Base-by-base conservation (phyloP, 37 sponge, comb jelly and placozoan species). In the Hormiphora californensis region DNA sequence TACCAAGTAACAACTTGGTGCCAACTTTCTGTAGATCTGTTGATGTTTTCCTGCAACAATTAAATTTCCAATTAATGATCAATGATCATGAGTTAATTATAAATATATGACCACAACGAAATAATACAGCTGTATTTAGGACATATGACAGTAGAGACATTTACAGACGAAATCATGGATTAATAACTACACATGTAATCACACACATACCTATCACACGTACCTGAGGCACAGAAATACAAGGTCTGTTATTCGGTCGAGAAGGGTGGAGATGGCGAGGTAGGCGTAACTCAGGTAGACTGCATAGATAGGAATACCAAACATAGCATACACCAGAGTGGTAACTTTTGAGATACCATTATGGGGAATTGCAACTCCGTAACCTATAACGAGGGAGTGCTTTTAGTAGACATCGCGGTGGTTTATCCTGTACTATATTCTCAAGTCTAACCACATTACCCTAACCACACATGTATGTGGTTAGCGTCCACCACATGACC, bases 241-340 rank as follows among this genome's bases (percentile, higher is more conserved):
- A 57, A 57, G 61, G n/a, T 57, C 3, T 5, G 17, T 28, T 28
- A 57, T 5, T 4, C 30, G 30, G n/a, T 57, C 23, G 30, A 57
- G 27, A 15, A 15, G 30, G n/a, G 7, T 57, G 27, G 61, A 57
- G 7, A 57, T 57, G n/a, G 61, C 61, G 3, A 57, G n/a, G 61
- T 57, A 57, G n/a, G 61, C 61, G 61, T 57, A 57, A 30, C 61
- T 57, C 30, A 57, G 61, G 61, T 57, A 57, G n/a, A 57, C 61
- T 15, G 61, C 61, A 12, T 57, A 57, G 7, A 57, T 15, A 5
- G 61, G 61, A 15, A 57, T 57, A 5, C 61, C 61, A 5, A 57
- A 57, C 61, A 57, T 5, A 5, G 61, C 61, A 15, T 57, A 57
- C 23, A 57, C 23, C 7, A 57, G 30, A 28, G 61, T 28, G 4